Percentiles rank a stretch among this genome's conserved stretches.
Conservation (phyloP, 1,140 invertebrate species). For the Sipha flava region DNA sequence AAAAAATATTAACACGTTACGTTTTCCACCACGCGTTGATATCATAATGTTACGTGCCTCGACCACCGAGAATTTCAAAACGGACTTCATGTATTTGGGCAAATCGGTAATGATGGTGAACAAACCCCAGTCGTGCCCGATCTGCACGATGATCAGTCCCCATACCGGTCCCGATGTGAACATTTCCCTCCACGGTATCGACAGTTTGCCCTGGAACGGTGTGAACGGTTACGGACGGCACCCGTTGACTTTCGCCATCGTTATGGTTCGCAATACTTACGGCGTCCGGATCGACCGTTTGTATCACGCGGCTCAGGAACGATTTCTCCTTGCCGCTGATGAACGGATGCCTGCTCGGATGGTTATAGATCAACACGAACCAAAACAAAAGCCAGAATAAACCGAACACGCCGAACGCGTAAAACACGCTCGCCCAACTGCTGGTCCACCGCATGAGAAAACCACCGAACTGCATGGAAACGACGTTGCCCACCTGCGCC, state of each 20-base stretch:
- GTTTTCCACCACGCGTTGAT: constrained; percentile 35
- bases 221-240: not conserved
- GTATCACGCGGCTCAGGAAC: constrained; percentile 46
- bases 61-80: constrained; percentile 68
- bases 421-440: constrained; percentile 52
- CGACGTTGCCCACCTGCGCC: constrained; percentile 46
- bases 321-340: constrained; percentile 59
- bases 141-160: constrained; percentile 61
- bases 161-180: constrained; percentile 66
- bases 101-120: constrained; percentile 78
- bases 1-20: not conserved
- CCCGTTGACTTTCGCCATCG: too few relatives aligned
- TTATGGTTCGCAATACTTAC: not conserved
- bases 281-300: constrained; percentile 27
- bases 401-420: constrained; percentile 49
- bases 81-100: constrained; percentile 74
- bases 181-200: constrained; percentile 60
- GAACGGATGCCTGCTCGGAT: constrained; percentile 58
- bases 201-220: constrained; percentile 34
- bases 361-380: constrained; percentile 51
- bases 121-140: constrained; percentile 78
- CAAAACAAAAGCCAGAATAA: constrained; percentile 44
- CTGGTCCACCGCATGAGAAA: constrained; percentile 41
- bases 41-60: constrained; percentile 44
- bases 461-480: constrained; percentile 47